Percentiles rank a stretch among this genome's conserved stretches.
phyloP scores from a whole-genome alignment of 2,113 vertebrate genomes.

The Picathartes gymnocephalus region DNA sequence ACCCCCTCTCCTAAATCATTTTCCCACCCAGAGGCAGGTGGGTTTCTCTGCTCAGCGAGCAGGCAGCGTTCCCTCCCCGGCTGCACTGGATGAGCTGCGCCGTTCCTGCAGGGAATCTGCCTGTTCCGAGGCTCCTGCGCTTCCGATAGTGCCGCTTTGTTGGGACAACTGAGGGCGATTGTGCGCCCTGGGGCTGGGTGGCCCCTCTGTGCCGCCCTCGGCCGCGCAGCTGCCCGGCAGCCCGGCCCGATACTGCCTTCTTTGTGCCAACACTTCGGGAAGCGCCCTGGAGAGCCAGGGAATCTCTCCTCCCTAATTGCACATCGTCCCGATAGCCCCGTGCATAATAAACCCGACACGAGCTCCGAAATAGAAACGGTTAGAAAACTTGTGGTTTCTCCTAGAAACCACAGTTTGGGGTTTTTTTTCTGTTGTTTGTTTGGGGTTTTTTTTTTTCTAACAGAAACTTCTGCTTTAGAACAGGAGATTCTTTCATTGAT shows the following conservation, averaged over 20 bases:
- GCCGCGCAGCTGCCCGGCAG: background rate
- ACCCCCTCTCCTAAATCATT: accelerated
- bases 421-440: background rate
- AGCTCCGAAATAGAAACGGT: background rate
- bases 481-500: background rate
- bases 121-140: background rate
- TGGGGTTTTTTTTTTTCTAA: background rate
- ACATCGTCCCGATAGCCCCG: background rate
- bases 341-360: accelerated
- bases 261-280: background rate
- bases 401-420: background rate
- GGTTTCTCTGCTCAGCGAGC: background rate
- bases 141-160: background rate
- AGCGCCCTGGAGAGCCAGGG: background rate
- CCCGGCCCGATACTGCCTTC: background rate
- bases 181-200: background rate
- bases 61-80: background rate
- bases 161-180: conserved; percentile 15
- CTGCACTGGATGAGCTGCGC: background rate
- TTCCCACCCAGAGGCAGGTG: accelerated
- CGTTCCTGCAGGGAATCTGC: accelerated
- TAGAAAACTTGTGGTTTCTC: conserved; percentile 45
- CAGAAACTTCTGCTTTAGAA: conserved; percentile 40
- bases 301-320: background rate
- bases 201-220: background rate